A percentile compares a stretch with the other conserved stretches of the same genome.
Conservation (phyloP, 2,888 invertebrate species). For the Anaspis maculata region DNA sequence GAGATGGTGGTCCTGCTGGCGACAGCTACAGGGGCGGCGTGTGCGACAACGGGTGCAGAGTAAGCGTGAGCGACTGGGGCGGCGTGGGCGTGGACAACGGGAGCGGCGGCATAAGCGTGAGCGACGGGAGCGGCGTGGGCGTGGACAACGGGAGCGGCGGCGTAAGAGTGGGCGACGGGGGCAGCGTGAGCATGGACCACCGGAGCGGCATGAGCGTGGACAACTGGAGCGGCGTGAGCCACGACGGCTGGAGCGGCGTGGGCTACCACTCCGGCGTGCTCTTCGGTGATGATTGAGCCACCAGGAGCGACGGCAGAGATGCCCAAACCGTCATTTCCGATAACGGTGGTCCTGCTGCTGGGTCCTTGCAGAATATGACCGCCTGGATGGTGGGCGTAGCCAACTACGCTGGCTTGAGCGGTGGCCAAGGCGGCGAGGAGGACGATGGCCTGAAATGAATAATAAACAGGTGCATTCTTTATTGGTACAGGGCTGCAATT, state of each 20-base stretch:
- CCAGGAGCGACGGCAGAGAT: slow-evolving; percentile 28
- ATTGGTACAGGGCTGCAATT: neutral
- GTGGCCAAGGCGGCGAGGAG: slow-evolving; percentile 11
- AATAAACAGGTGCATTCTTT: neutral
- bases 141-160: slow-evolving; percentile 6
- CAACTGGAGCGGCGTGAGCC: slow-evolving; percentile 16
- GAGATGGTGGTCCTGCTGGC: slow-evolving; percentile 11
- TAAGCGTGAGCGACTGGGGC: slow-evolving; percentile 9
- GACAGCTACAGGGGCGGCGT: slow-evolving; percentile 5
- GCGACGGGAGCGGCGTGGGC: slow-evolving; percentile 10
- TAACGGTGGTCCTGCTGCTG: slow-evolving; percentile 25
- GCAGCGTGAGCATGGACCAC: slow-evolving; percentile 2
- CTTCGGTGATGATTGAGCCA: slow-evolving; percentile 23
- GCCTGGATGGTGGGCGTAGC: neutral
- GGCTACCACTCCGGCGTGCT: slow-evolving; percentile 21
- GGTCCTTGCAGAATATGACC: slow-evolving; percentile 28
- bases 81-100: slow-evolving; percentile 6
- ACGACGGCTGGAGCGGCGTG: slow-evolving; percentile 18
- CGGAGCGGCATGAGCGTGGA: slow-evolving; percentile 1
- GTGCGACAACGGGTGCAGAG: slow-evolving; percentile 3
- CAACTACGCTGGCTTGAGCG: slow-evolving; percentile 11
- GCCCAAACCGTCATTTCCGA: slow-evolving; percentile 28
- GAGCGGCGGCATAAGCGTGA: slow-evolving; percentile 1
- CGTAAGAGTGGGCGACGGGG: slow-evolving; percentile 1
- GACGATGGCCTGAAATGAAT: slow-evolving; percentile 8